Percentiles rank a stretch among this genome's conserved stretches.
Conservation (phyloP, 2,113 vertebrate species). For the Cisticola juncidis region DNA sequence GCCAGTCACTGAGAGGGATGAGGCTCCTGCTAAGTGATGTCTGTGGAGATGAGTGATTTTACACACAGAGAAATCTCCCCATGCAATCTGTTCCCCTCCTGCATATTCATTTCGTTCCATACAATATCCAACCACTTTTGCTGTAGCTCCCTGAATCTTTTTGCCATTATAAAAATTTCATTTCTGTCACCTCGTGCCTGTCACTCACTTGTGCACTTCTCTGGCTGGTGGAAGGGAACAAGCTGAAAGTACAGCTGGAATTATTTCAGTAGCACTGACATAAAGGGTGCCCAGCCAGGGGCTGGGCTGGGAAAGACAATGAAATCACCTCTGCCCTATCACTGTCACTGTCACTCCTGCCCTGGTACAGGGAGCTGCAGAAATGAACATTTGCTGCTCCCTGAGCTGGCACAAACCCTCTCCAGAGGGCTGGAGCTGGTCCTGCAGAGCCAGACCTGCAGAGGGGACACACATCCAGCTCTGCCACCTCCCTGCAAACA, state of each 20-base stretch:
- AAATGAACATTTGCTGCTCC: neutral
- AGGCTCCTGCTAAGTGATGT: neutral
- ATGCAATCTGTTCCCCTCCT: neutral
- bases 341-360: neutral
- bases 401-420: neutral
- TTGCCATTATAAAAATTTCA: neutral
- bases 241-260: neutral
- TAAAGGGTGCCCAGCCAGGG: accelerated
- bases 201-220: neutral
- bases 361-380: neutral
- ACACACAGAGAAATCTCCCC: neutral
- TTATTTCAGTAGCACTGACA: neutral
- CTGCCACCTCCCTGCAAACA: neutral
- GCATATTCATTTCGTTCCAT: neutral
- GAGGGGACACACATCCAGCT: neutral
- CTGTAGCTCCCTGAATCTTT: neutral
- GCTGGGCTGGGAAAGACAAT: neutral
- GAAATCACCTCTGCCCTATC: neutral
- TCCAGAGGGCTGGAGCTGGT: neutral
- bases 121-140: neutral
- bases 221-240: neutral
- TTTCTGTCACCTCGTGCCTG: accelerated
- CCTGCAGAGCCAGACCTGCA: accelerated
- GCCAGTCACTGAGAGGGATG: neutral
- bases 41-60: neutral